These are phyloP conservation scores for Lamproptera curius DNA, from an alignment of 2,888 invertebrate species.

Conservation along the genomic window DNA sequence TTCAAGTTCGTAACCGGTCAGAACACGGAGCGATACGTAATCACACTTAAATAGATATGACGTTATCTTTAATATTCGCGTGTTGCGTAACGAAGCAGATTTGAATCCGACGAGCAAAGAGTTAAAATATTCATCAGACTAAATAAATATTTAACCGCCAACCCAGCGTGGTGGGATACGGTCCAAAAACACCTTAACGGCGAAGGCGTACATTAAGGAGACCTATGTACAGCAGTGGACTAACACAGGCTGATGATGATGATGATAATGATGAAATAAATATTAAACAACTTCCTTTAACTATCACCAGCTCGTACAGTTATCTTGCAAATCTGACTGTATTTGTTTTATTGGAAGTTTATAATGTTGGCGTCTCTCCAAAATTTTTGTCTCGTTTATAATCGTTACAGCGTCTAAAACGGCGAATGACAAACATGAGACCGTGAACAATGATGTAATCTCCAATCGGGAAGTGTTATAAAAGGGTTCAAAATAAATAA, in stretches of 20 bases:
- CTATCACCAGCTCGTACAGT: neutral
- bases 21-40: neutral
- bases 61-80: slow-evolving; percentile 1
- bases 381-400: slow-evolving; percentile 29
- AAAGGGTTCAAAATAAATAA: neutral
- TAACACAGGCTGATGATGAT: too few relatives aligned
- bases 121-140: neutral
- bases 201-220: too few relatives aligned
- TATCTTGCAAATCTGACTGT: neutral
- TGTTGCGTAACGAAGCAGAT: slow-evolving; percentile 1
- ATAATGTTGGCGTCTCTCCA: slow-evolving; percentile 41
- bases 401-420: slow-evolving; percentile 8
- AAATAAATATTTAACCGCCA: neutral
- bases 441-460: slow-evolving; percentile 15
- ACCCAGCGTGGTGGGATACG: too few relatives aligned
- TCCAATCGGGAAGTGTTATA: neutral
- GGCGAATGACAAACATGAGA: slow-evolving; percentile 6
- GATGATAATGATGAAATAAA: neutral
- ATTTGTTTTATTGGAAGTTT: too few relatives aligned
- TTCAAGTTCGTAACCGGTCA: slow-evolving; percentile 27
- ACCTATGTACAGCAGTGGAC: too few relatives aligned
- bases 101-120: neutral
- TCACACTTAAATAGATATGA: slow-evolving; percentile 13
- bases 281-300: neutral
- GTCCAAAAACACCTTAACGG: too few relatives aligned